phyloP scores from a whole-genome alignment of 2,888 invertebrate genomes.

The Spicauda simplicius region DNA sequence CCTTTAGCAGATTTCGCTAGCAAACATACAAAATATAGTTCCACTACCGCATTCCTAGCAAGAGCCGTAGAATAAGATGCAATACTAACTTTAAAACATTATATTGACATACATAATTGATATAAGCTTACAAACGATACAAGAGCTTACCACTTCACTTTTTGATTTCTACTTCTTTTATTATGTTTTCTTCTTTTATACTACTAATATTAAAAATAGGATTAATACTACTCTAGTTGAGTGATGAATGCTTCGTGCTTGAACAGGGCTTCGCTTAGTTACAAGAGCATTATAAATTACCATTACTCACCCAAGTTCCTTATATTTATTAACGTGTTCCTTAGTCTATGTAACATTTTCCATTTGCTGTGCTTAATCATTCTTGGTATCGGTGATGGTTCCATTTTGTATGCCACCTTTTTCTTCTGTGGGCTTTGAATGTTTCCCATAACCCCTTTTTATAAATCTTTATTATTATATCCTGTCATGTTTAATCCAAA shows the following conservation, averaged over 20 bases:
- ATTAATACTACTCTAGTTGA: constrained; percentile 30
- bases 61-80: constrained; percentile 26
- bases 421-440: constrained; percentile 56
- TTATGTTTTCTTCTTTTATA: constrained; percentile 21
- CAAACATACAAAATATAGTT: constrained; percentile 3
- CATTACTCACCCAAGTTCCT: constrained; percentile 44
- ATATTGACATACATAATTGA: constrained; percentile 16
- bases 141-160: constrained; percentile 34
- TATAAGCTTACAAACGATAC: constrained; percentile 39
- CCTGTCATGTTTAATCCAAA: background rate
- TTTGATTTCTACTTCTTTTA: constrained; percentile 33
- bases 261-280: constrained; percentile 48
- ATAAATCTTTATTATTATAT: constrained; percentile 11
- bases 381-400: constrained; percentile 84
- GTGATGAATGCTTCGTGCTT: constrained; percentile 46
- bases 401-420: constrained; percentile 69
- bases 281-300: constrained; percentile 40
- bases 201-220: constrained; percentile 30
- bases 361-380: constrained; percentile 81
- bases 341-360: constrained; percentile 69
- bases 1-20: constrained; percentile 24
- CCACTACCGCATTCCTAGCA: constrained; percentile 19
- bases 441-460: constrained; percentile 37
- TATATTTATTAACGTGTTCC: constrained; percentile 46
- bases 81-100: constrained; percentile 21